Conservation (phyloP, 2,113 vertebrate species). For the Channa argus region DNA sequence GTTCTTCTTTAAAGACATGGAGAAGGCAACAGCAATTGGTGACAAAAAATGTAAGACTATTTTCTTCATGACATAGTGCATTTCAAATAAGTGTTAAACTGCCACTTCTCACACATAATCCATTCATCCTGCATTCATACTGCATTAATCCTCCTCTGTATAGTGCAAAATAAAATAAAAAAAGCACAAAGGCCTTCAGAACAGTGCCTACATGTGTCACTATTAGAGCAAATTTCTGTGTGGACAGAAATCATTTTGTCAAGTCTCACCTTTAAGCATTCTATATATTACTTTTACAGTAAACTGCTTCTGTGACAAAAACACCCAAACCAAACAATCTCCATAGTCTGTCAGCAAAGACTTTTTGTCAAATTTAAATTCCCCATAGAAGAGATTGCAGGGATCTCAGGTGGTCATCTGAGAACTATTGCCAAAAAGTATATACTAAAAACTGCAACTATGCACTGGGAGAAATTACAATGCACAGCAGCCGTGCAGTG, state of each 20-base stretch:
- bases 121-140: not conserved
- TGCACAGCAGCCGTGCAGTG: not conserved
- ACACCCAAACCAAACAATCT: no score
- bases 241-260: not conserved
- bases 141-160: conserved; percentile 5
- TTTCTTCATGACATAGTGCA: not conserved
- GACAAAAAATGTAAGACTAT: not conserved
- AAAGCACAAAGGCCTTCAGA: not conserved
- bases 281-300: no score
- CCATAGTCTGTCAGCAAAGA: not conserved
- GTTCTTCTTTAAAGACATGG: not conserved
- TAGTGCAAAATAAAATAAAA: conserved; percentile 46
- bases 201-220: not conserved
- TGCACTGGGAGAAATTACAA: not conserved
- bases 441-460: not conserved
- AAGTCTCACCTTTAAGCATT: not conserved
- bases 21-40: conserved; percentile 1
- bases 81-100: not conserved
- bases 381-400: not conserved
- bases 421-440: not conserved
- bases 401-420: not conserved
- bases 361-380: not conserved
- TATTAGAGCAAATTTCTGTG: not conserved
- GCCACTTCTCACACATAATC: not conserved
- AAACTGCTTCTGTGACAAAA: no score